Percentiles rank a stretch among this genome's conserved stretches.
These are phyloP conservation scores for Taurulus bubalis DNA, from an alignment of 2,113 vertebrate genomes.

Conservation along the genomic window DNA sequence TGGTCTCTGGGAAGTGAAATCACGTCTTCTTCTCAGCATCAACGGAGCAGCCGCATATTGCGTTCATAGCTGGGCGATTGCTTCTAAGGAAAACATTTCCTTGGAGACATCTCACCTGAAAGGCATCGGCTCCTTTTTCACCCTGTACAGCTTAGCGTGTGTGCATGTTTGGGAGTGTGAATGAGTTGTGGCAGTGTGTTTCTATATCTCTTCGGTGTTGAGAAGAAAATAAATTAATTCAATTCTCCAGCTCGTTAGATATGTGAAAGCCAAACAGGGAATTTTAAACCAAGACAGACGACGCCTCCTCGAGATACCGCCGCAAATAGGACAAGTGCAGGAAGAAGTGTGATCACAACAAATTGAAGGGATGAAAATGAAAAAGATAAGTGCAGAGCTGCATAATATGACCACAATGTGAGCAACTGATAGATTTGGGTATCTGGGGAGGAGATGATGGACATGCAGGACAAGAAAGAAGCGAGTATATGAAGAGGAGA, in stretches of 20 bases:
- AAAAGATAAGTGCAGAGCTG: constrained; percentile 39
- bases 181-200: constrained; percentile 17
- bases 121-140: constrained; percentile 39
- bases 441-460: constrained; percentile 47
- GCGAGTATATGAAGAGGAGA: constrained; percentile 37
- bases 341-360: constrained; percentile 34
- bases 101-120: constrained; percentile 64
- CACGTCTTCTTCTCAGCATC: constrained; percentile 45
- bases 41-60: constrained; percentile 44
- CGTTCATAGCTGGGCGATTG: constrained; percentile 48
- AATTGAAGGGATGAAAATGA: constrained; percentile 27
- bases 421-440: constrained; percentile 27
- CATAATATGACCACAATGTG: constrained; percentile 33
- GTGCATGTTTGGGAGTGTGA: constrained; percentile 11
- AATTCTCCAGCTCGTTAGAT: constrained; percentile 61
- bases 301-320: constrained; percentile 17
- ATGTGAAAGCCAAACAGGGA: constrained; percentile 49
- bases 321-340: neutral
- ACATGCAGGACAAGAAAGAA: constrained; percentile 45
- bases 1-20: constrained; percentile 66
- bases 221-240: constrained; percentile 57
- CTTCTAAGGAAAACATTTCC: constrained; percentile 54
- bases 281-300: constrained; percentile 47
- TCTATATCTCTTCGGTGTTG: constrained; percentile 25
- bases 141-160: constrained; percentile 16